These are phyloP conservation scores for Phalacrocorax brasilianus DNA, from an alignment of 2,113 vertebrate genomes.

Conservation along the genomic window DNA sequence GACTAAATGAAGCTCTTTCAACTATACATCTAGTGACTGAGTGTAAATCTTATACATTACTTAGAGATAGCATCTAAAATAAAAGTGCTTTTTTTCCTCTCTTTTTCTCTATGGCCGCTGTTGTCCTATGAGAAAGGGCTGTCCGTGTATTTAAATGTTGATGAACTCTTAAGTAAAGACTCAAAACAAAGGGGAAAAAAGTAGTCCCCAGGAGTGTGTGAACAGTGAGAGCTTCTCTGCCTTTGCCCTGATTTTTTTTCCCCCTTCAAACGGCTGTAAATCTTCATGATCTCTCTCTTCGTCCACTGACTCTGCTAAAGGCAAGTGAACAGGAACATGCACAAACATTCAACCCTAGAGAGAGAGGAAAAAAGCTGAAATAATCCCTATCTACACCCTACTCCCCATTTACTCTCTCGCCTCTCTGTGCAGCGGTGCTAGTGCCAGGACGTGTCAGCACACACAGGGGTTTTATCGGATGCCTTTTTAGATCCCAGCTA, in stretches of 20 bases:
- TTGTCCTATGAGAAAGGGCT: conserved; percentile 6
- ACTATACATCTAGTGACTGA: neutral
- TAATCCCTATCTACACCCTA: neutral
- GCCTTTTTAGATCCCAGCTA: neutral
- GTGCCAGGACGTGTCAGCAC: neutral
- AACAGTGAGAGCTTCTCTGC: neutral
- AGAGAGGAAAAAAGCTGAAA: neutral
- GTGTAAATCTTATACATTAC: neutral
- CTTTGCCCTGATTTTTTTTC: neutral
- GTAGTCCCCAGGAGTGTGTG: neutral
- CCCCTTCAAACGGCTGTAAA: neutral
- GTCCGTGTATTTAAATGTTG: neutral
- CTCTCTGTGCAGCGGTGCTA: neutral
- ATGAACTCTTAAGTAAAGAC: conserved; percentile 50
- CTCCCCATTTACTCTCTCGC: neutral
- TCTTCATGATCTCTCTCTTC: neutral
- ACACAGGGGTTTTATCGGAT: neutral
- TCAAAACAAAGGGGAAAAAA: conserved; percentile 35
- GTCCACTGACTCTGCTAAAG: neutral
- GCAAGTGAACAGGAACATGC: neutral
- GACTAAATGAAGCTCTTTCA: neutral
- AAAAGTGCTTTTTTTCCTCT: neutral
- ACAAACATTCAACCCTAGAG: neutral
- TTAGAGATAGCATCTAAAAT: neutral
- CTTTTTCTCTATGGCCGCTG: neutral